Evolutionary conservation across 2,888 invertebrate genomes (phyloP), one percentile per base, ranked within the genome.

Genomic region (Abrostola triplasia): DNA sequence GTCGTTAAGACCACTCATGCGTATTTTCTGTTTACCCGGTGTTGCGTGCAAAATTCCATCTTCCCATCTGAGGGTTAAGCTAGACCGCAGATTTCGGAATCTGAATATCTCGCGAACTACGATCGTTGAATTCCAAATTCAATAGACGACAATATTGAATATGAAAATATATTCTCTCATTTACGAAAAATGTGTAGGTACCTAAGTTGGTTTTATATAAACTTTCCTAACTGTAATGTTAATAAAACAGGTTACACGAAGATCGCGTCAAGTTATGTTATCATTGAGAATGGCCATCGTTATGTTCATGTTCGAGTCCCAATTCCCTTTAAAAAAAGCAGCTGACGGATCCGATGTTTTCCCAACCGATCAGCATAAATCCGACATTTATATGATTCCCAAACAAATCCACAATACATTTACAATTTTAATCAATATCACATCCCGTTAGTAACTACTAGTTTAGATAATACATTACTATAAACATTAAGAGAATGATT

Each of bases 1-100:
- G 70, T 73, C 65, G 79, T 76, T 73, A 73, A 54, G 66, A 63
- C 70, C 77, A 61, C 11, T 65, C 79, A 77, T 76, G 79, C 77
- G 62, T 76, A 50, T 56, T 64, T 59, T 61, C 61, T 42, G 67
- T 48, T 63, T 63, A 65, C 56, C 42, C 68, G 36, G 0, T 40
- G 60, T 65, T 57, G 73, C 77, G 80, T 67, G 66, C 68, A 50
- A 72, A 77, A 73, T 79, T 76, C 66, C 63, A 79, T 79, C 62
- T 79, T 69, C 55, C 48, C 62, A 49, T 54, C 64, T 58, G 55
- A 35, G 53, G 50, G 48, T 40, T 47, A 58, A 41, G 40, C 59
- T 67, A 61, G 59, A 59, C 54, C 58, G 12, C 54, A 55, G 53
- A 70, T 59, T 65, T 58, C 50, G 36, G 55, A 71, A 52, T 67